phyloP scores from a whole-genome alignment of 1,140 invertebrate species.

The Bicyclus anynana region DNA sequence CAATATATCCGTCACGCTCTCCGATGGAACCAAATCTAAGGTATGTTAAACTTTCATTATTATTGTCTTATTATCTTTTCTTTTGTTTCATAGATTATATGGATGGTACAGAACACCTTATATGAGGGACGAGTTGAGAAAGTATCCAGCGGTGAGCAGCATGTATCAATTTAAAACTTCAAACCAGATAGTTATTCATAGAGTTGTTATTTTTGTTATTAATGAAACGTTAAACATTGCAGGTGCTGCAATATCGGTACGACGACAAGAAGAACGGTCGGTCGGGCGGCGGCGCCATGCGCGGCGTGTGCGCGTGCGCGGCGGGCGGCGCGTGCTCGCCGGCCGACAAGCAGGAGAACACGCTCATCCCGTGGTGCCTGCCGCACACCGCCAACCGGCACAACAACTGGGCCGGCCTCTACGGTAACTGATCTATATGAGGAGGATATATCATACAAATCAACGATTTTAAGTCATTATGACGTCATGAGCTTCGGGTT shows the following conservation, averaged over 20 bases:
- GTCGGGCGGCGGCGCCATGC: slow-evolving; percentile 76
- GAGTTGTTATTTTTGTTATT: no score
- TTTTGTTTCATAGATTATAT: no score
- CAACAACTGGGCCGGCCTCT: slow-evolving; percentile 89
- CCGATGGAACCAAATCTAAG: slow-evolving; percentile 83
- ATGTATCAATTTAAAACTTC: no score
- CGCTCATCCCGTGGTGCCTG: slow-evolving; percentile 93
- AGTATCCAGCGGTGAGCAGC: no score
- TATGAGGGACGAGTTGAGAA: no score
- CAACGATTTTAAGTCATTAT: no score
- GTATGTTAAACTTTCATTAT: no score
- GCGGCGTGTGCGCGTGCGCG: slow-evolving; percentile 90
- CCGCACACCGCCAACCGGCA: slow-evolving; percentile 92
- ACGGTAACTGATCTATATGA: slow-evolving; percentile 50
- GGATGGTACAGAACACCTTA: no score
- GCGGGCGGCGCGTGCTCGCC: slow-evolving; percentile 82
- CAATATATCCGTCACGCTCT: slow-evolving; percentile 84
- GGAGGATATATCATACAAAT: no score
- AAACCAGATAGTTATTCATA: no score
- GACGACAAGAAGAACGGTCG: slow-evolving; percentile 84
- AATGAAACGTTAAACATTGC: background rate
- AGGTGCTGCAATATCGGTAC: slow-evolving; percentile 82
- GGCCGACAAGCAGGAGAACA: slow-evolving; percentile 88
- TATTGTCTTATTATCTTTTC: no score
- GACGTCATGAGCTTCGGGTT: no score